Evolutionary conservation across 2,797 vertebrate species (phyloP).

Genomic region (Perodicticus potto): DNA sequence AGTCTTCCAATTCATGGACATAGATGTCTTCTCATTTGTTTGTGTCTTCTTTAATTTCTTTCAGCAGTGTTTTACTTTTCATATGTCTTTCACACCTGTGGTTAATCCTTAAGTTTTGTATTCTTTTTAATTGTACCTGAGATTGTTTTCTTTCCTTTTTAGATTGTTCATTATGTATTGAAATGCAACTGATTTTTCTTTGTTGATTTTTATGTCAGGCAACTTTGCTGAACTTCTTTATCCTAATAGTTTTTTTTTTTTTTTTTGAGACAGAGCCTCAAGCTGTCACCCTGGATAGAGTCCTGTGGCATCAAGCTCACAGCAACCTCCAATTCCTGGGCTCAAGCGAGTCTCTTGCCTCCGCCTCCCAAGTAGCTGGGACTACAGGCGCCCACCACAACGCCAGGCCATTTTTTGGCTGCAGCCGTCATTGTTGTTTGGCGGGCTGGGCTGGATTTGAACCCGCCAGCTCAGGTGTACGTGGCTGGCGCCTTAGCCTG

Average conservation of each 20-base stretch:
- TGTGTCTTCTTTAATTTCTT: not conserved
- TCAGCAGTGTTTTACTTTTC: not conserved
- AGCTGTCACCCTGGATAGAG: too few species aligned
- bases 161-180: not conserved
- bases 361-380: too few species aligned
- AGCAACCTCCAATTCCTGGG: too few species aligned
- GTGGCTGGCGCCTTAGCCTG: too few species aligned
- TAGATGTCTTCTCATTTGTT: not conserved
- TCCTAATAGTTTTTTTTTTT: not conserved
- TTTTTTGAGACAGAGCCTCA: too few species aligned
- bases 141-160: not conserved
- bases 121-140: not conserved
- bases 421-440: too few species aligned
- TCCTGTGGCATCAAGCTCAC: too few species aligned
- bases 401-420: too few species aligned
- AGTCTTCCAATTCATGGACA: not conserved
- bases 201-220: not conserved
- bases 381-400: too few species aligned
- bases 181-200: slow-evolving; percentile 3
- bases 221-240: not conserved
- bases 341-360: too few species aligned
- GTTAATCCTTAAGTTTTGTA: not conserved
- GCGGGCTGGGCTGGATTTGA: too few species aligned
- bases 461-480: too few species aligned
- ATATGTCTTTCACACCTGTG: not conserved